Conservation (phyloP, 2,113 vertebrate genomes). For the Agapornis roseicollis region DNA sequence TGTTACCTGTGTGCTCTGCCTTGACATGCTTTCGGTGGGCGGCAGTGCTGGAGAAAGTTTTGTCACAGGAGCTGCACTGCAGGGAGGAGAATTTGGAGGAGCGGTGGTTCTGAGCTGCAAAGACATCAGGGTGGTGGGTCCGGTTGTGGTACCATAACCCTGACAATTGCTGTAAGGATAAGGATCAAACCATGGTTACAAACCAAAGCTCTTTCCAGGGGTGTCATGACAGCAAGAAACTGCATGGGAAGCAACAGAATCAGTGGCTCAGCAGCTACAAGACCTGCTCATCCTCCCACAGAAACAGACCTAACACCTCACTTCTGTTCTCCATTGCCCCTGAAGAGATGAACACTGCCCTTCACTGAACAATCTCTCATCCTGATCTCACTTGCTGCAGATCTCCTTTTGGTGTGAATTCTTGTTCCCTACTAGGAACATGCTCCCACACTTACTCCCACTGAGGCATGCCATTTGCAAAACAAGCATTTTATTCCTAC, state of each 20-base stretch:
- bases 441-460: not conserved
- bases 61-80: slow-evolving; percentile 85
- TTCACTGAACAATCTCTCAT: not conserved
- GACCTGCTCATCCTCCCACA: not conserved
- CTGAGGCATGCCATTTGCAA: not conserved
- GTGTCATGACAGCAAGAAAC: not conserved
- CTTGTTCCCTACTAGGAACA: not conserved
- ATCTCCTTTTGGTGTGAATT: not conserved
- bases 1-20: slow-evolving; percentile 79
- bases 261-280: not conserved
- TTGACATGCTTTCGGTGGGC: slow-evolving; percentile 81
- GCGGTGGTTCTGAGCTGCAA: slow-evolving; percentile 80
- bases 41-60: slow-evolving; percentile 78
- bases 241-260: not conserved
- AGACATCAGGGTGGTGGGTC: slow-evolving; percentile 86
- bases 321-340: not conserved
- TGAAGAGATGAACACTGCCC: not conserved
- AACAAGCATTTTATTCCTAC: not conserved
- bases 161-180: slow-evolving; percentile 84
- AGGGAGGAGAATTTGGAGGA: slow-evolving; percentile 81
- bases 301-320: not conserved
- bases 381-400: not conserved
- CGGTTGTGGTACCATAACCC: slow-evolving; percentile 93
- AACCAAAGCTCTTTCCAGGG: not conserved
- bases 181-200: not conserved